A percentile compares a stretch with the other conserved stretches of the same genome.
Evolutionary conservation across 2,113 vertebrate species (phyloP).

Genomic region (Panthera tigris): DNA sequence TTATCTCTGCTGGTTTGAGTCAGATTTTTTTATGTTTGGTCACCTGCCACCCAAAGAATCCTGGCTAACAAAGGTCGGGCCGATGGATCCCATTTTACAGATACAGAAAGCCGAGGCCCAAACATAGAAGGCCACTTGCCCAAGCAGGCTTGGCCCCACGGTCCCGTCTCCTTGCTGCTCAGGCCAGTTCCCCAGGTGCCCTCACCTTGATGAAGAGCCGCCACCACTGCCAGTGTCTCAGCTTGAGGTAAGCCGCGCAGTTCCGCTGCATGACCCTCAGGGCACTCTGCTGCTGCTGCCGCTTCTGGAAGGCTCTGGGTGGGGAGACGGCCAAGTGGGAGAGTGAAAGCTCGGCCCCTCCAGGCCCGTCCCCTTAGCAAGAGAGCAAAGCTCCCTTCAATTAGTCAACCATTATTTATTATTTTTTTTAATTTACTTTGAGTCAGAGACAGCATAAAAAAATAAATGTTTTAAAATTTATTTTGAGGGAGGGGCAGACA

Average conservation of each 20-base stretch:
- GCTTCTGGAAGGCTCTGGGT: constrained; percentile 89
- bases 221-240: constrained; percentile 97
- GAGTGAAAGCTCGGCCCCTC: fast-evolving
- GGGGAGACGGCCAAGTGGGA: fast-evolving
- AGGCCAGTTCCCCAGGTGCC: background rate
- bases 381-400: background rate
- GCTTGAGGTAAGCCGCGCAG: constrained; percentile 94
- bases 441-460: too few relatives aligned
- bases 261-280: constrained; percentile 94
- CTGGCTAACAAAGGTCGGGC: background rate
- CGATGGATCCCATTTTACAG: background rate
- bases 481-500: too few relatives aligned
- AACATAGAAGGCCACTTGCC: background rate
- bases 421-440: too few relatives aligned
- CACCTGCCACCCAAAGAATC: background rate
- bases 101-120: background rate
- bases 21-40: background rate
- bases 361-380: background rate
- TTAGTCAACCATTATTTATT: background rate
- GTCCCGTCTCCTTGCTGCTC: background rate
- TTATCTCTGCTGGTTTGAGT: background rate
- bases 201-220: constrained; percentile 93
- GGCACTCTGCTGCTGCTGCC: constrained; percentile 94
- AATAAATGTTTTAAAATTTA: too few relatives aligned
- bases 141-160: background rate